Evolutionary conservation across 1,140 invertebrate genomes (phyloP), one percentile per base, ranked within the genome.

Genomic region (Nautilus pompilius): DNA sequence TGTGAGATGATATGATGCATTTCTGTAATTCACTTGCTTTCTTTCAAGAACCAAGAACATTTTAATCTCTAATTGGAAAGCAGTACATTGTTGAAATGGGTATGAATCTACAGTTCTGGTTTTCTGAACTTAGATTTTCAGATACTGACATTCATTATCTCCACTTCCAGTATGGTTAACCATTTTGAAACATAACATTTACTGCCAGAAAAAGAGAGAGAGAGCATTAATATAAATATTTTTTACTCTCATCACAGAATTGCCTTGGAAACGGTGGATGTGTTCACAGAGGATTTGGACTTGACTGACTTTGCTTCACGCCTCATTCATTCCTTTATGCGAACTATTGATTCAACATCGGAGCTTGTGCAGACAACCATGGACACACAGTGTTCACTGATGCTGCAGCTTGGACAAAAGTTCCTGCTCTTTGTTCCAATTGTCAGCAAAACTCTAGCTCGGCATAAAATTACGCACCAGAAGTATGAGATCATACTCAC

Each of bases 341-440:
- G 95, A 29, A 92, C 91, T 0, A 80, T 98, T 46, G 95, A 98
- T 70, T 88, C 87, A 0, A 90, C 88, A 74, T 89, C 91, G 0
- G 89, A 93, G 48, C 79, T 96, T 32, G 86, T 93, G 3, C 81
- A 66, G 34, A 66, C 88, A 5, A 93, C 93, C 0, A 95, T 98
- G 92, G 93, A 96, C 56, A 94, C 94, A 0, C 83, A 98, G 0
- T 92, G 93, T 72, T 89, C 93, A 0, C 76, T 98, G 41, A 89
- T 96, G 4, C 85, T 90, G 20, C 95, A 98, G 79, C 83, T 98
- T 36, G 93, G 93, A 0, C 88, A 90, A 49, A 96, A 95, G 74
- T 98, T 91, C 80, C 87, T 89, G 64, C 92, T 98, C 34, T 99
- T 98, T 75, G 90, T 96, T 69, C 92, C 94, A 1, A 87, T 97